Conservation (phyloP, 2,797 vertebrate species). For the Enteromius anoplus region DNA sequence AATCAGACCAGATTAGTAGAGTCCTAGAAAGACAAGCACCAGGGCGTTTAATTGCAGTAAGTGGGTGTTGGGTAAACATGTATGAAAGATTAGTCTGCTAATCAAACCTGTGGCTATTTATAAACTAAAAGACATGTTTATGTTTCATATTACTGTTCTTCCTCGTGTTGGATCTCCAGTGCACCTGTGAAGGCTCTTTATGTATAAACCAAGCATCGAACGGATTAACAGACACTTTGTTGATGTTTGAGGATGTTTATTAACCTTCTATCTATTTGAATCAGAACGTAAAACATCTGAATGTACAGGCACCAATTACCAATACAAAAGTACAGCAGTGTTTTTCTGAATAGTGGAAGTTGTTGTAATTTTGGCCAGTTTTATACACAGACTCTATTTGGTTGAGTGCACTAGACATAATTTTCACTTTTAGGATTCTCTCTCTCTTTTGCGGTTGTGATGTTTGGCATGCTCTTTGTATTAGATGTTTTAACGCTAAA, state of each 20-base stretch:
- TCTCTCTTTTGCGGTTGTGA: background rate
- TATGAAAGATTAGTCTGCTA: conserved; percentile 8
- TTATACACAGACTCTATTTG: background rate
- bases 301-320: conserved; percentile 14
- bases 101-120: background rate
- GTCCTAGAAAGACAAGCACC: background rate
- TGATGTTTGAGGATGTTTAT: conserved; percentile 32
- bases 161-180: background rate
- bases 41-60: background rate
- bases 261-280: conserved; percentile 6
- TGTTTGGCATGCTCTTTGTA: background rate
- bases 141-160: background rate
- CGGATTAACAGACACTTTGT: background rate
- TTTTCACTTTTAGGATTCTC: background rate
- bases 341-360: background rate
- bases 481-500: background rate
- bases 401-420: background rate
- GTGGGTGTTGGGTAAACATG: conserved; percentile 10
- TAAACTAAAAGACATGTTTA: background rate
- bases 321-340: background rate
- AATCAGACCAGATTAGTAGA: conserved; percentile 9
- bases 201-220: background rate
- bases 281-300: background rate
- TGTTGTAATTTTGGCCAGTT: background rate
- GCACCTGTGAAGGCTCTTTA: background rate